Base-by-base conservation (phyloP, 2,113 vertebrate species). In the Trematocara unimaculatum region DNA sequence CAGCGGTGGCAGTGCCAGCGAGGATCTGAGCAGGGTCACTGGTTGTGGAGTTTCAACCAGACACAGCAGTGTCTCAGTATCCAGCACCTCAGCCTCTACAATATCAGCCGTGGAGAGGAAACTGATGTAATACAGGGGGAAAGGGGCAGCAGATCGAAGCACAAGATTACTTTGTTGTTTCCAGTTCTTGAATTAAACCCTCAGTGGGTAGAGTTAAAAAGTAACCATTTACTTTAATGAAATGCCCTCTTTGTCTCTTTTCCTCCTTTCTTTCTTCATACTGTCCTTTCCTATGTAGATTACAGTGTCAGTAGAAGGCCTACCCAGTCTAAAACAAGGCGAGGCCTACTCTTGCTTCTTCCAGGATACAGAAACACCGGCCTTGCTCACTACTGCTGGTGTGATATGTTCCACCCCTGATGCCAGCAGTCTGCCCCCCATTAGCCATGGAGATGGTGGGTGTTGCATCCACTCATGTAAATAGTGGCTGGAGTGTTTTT, bases 11-110 rank as follows among this genome's bases (percentile, higher is more conserved):
- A 98, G 84, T 99, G 98, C 87, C 91, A 95, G 8, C 90, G 97
- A 20, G 97, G 97, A 26, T 95, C 94, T 4, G 40, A 90, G 85
- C 96, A 95, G 56, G 97, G 97, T 55, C 97, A 97, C 81, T 99
- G 98, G 98, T 94, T 99, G 56, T 99, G 98, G 98, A 98, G 98
- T 86, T 99, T 98, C 89, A 97, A 97, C 87, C 96, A 26, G 95
- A 96, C 81, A 9, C 97, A 95, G 80, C 95, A 96, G 85, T 99
- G 98, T 87, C 96, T 98, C 51, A 95, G 87, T 5, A 96, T 99
- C 86, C 96, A 96, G 86, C 96, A 96, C 3, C 72, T 98, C 81
- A 97, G 93, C 93, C 97, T 97, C 49, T 96, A 97, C 92, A 99
- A 97, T 90, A 97, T 98, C 95, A 99, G 98, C 96, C 96, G 96